Conservation (phyloP, 2,113 vertebrate genomes). For the Ovis aries region ARS-UI_Ramb_v3.0 NC_056079.1:5809001-5809500, state of each 20-base stretch:
- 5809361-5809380: neutral
- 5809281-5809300: fast-evolving
- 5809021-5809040: neutral
- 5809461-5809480: neutral
- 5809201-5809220: neutral
- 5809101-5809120: neutral
- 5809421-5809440: neutral
- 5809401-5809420: neutral
- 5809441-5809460: neutral
- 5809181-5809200: neutral
- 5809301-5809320: neutral
- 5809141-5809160: neutral
- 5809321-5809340: neutral
- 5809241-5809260: neutral
- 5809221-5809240: neutral
- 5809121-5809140: fast-evolving
- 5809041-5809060: neutral
- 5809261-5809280: neutral
- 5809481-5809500: neutral
- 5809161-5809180: neutral
- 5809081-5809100: neutral
- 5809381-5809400: neutral
- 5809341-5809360: neutral
- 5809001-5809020: neutral
- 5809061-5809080: neutral